Conservation (phyloP, 2,888 invertebrate species). For the Euclidia mi region DNA sequence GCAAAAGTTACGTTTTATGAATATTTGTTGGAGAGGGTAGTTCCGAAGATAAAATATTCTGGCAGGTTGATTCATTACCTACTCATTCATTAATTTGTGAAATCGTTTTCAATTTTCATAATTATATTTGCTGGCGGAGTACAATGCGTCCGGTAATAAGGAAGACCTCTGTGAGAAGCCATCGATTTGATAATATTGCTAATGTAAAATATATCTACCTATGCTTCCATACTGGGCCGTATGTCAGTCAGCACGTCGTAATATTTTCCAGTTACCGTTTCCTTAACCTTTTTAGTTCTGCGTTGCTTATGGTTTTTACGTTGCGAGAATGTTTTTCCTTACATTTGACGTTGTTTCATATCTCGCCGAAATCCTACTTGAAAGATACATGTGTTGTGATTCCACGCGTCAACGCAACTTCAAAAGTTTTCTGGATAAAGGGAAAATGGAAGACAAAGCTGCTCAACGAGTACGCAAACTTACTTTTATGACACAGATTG, state of each 20-base stretch:
- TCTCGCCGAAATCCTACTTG: slow-evolving; percentile 14
- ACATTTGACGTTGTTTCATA: slow-evolving; percentile 14
- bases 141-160: too few species aligned
- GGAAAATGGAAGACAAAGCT: slow-evolving; percentile 9
- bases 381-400: slow-evolving; percentile 19
- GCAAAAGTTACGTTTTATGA: too few species aligned
- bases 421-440: slow-evolving; percentile 14
- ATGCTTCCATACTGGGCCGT: too few species aligned
- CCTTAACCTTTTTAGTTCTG: slow-evolving; percentile 5
- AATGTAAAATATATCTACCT: too few species aligned
- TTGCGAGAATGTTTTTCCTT: slow-evolving; percentile 10
- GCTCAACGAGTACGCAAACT: slow-evolving; percentile 1
- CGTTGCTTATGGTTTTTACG: slow-evolving; percentile 11
- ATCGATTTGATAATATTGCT: too few species aligned
- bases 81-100: too few species aligned
- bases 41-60: too few species aligned
- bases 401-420: slow-evolving; percentile 19
- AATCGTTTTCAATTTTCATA: too few species aligned
- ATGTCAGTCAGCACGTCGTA: background rate
- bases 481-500: background rate
- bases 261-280: slow-evolving; percentile 3
- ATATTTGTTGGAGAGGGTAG: too few species aligned
- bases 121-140: too few species aligned
- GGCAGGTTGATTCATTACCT: too few species aligned
- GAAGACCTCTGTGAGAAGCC: too few species aligned